A percentile compares a stretch with the other conserved stretches of the same genome.
These are phyloP conservation scores for Macropus fuliginosus DNA, from an alignment of 2,797 vertebrate genomes.

Conservation along the genomic window DNA sequence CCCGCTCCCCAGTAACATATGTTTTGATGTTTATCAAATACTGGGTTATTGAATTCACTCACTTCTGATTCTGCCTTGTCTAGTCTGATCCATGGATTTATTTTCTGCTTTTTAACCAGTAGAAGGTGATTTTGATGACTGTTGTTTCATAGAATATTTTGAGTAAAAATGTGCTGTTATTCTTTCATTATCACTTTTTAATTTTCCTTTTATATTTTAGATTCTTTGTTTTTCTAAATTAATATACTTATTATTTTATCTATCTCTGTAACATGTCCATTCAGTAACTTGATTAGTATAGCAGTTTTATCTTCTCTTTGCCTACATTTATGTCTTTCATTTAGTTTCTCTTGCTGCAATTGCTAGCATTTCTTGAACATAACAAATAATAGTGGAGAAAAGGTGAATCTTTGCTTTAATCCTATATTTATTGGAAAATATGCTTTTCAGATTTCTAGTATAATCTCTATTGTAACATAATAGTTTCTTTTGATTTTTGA, in stretches of 20 bases:
- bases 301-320: background rate
- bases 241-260: background rate
- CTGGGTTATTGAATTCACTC: background rate
- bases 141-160: background rate
- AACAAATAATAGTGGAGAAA: background rate
- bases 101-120: background rate
- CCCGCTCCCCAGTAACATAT: background rate
- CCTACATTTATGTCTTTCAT: background rate
- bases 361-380: background rate
- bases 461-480: background rate
- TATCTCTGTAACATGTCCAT: background rate
- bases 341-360: background rate
- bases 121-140: background rate
- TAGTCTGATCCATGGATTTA: background rate
- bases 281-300: background rate
- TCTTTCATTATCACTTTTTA: background rate
- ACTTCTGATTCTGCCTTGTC: background rate
- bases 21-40: background rate
- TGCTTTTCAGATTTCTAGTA: background rate
- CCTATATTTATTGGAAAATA: background rate
- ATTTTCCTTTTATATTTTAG: background rate
- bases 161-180: background rate
- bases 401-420: background rate
- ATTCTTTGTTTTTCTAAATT: background rate
- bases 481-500: background rate